Evolutionary conservation across 2,888 invertebrate genomes (phyloP).

Genomic region (Phortica magna): DNA sequence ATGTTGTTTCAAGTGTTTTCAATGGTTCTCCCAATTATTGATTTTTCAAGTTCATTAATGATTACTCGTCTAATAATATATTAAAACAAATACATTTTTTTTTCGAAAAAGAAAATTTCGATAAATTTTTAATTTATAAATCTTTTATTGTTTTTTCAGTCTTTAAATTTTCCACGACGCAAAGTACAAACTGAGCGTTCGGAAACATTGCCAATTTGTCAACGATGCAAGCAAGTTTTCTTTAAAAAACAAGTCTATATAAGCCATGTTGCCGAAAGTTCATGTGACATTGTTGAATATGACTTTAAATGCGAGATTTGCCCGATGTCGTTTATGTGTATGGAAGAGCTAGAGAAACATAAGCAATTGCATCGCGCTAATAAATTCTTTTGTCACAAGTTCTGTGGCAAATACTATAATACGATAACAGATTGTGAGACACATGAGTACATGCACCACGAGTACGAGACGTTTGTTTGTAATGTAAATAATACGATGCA

Average conservation of each 20-base stretch:
- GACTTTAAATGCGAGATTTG: slow-evolving; percentile 73
- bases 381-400: slow-evolving; percentile 73
- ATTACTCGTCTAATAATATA: not conserved
- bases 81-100: not conserved
- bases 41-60: slow-evolving; percentile 21
- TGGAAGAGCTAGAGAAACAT: slow-evolving; percentile 68
- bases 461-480: slow-evolving; percentile 70
- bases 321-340: slow-evolving; percentile 74
- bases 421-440: slow-evolving; percentile 71
- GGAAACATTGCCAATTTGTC: slow-evolving; percentile 72
- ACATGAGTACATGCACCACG: slow-evolving; percentile 73
- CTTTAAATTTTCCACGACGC: slow-evolving; percentile 69
- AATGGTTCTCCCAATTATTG: not conserved
- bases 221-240: slow-evolving; percentile 75
- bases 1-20: not conserved
- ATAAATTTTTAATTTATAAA: not conserved
- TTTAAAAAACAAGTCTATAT: slow-evolving; percentile 71
- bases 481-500: slow-evolving; percentile 61
- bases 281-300: slow-evolving; percentile 72
- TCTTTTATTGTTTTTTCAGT: slow-evolving; percentile 49
- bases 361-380: slow-evolving; percentile 67
- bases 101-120: not conserved
- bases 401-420: slow-evolving; percentile 72
- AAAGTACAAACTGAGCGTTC: slow-evolving; percentile 71
- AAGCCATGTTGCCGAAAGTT: slow-evolving; percentile 71